Evolutionary conservation across 1,140 invertebrate genomes (phyloP), one percentile per base, ranked within the genome.

Genomic region (Drosophila micromelanica): DNA sequence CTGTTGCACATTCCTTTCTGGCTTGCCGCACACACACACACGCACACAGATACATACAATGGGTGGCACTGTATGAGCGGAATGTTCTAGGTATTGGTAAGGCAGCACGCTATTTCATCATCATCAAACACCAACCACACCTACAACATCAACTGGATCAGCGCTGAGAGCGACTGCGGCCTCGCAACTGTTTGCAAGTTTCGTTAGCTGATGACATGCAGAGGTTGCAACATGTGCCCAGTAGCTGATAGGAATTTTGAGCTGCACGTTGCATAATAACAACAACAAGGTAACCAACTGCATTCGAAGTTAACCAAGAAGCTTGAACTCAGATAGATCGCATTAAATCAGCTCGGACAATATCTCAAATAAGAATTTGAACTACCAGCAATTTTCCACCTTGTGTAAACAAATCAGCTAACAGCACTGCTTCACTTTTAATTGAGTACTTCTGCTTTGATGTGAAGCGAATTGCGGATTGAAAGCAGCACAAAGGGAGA

Each of bases 1-100:
- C 84, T 87, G 87, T 87, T 87, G 84, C 84, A 87, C 84, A 87
- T 87, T 87, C 84, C 84, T 71, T 89, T 80, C 79, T 89, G 73
- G 76, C 84, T 72, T 86, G 78, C 82, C 72, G 27, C 72, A 65
- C 52, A 54, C 68, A 65, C 56, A 65, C 67, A 43, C 46, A 64
- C 48, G 13, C 61, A 49, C 56, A 51, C 17, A 17, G 1, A 17
- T 60, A 43, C 45, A 63, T 5, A 51, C 48, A 51, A 51, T 51
- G 48, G n/a, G 13, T 9, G 8, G 0, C 32, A 3, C 8, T 3
- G 32, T 8, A 3, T 8, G 8, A 9, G 32, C 0, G 7, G 43
- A 27, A 27, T 27, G 27, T 13, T 23, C 30, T 17, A 7, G 67
- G 46, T 45, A 49, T 49, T 63, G 72, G 48, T 35, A 37, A 40